These are phyloP conservation scores for Entomyzon cyanotis DNA, from an alignment of 2,113 vertebrate genomes.

Conservation along the genomic window DNA sequence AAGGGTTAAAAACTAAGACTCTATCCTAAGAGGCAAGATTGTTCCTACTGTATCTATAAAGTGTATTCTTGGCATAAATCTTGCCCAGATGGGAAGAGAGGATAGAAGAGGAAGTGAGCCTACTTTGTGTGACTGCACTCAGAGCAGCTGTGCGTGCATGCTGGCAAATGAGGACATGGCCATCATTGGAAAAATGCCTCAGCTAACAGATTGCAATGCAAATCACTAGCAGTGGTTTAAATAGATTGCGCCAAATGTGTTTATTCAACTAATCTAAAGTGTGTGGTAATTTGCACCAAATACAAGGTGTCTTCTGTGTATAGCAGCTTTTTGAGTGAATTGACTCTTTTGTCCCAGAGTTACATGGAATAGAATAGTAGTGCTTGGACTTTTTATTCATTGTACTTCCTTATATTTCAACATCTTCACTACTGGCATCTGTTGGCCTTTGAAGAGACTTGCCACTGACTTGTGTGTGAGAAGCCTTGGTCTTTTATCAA, in stretches of 20 bases:
- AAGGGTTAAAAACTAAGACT: background rate
- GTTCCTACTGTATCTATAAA: background rate
- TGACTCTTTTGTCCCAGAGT: background rate
- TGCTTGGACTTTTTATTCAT: background rate
- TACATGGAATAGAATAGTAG: background rate
- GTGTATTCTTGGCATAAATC: background rate
- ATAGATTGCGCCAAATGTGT: background rate
- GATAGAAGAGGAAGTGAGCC: background rate
- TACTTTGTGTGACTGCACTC: background rate
- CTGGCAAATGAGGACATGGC: background rate
- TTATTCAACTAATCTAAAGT: background rate
- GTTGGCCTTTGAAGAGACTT: background rate
- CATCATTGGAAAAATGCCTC: background rate
- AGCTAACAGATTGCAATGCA: background rate
- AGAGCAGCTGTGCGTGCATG: background rate
- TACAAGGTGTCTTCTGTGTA: background rate
- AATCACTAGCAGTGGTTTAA: background rate
- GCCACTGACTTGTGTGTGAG: background rate
- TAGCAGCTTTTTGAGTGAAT: background rate
- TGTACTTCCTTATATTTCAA: background rate
- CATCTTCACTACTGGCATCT: background rate
- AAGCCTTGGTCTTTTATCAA: fast-evolving
- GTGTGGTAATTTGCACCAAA: background rate
- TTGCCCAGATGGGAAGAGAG: constrained; percentile 10
- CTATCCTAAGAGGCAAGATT: background rate